Base-by-base conservation (phyloP, 2,797 vertebrate species). In the Valencia hispanica region DNA sequence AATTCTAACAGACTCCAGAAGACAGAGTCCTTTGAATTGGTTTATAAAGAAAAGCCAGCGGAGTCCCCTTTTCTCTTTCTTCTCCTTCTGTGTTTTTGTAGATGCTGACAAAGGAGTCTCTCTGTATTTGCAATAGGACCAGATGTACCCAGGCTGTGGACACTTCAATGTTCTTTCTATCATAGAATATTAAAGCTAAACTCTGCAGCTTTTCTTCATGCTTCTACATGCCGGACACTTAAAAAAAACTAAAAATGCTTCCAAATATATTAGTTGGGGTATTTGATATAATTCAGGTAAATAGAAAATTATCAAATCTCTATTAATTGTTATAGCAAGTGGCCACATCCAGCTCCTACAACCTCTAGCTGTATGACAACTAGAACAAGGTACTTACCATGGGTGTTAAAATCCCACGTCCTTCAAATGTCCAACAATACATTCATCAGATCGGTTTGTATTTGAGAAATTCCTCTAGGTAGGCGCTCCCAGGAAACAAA, bases 1-100 rank as follows among this genome's bases (percentile, higher is more conserved):
- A 87, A 70, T 81, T 95, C 86, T 93, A 93, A 92, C 88, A 83
- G 89, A 89, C 91, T 87, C 92, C 88, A 91, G 86, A 88, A 93
- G 90, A 85, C 90, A 85, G 86, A 85, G 86, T 77, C 78, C 84
- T 88, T 93, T 93, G 91, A 94, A 88, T 86, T 85, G 80, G 72
- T 83, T 87, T 79, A 71, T 85, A 90, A 81, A 88, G 81, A 82
- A 85, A n/a, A 87, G 86, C 87, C 88, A 85, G 86, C 85, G 89
- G 90, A 20, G 11, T 59, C 55, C 6, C 5, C 55, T 32, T 59
- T 30, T 65, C 61, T 65, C 18, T 51, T 51, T 51, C 61, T 65
- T 22, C 84, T 90, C 18, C 32, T 36, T 63, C 59, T 36, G 18
- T 63, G 34, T 32, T 80, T 82, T 82, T 89, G 76, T 93, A 84